phyloP scores from a whole-genome alignment of 2,888 invertebrate genomes.

The Ptychoptera contaminata region DNA sequence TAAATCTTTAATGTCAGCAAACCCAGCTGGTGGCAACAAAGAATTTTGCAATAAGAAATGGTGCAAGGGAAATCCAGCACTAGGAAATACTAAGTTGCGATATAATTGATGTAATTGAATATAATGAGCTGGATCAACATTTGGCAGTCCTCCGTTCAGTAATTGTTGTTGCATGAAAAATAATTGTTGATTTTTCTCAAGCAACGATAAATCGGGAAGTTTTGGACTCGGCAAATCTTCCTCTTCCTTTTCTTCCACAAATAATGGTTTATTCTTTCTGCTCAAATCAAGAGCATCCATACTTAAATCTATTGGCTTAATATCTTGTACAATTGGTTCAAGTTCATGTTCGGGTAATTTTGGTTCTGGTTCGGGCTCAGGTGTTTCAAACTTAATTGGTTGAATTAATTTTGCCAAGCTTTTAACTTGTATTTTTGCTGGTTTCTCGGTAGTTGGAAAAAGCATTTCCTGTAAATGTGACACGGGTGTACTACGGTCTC shows the following conservation, averaged over 20 bases:
- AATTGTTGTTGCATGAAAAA: slow-evolving; percentile 50
- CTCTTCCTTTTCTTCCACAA: slow-evolving; percentile 8
- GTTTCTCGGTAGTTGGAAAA: slow-evolving; percentile 33
- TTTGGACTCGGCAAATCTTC: no score
- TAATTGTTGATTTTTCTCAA: slow-evolving; percentile 41
- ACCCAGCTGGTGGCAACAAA: slow-evolving; percentile 32
- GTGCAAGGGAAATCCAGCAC: slow-evolving; percentile 45
- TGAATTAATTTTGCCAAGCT: slow-evolving; percentile 42
- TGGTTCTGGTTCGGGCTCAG: slow-evolving; percentile 24
- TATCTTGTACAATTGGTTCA: slow-evolving; percentile 22
- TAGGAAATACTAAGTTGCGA: slow-evolving; percentile 37
- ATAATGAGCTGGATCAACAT: slow-evolving; percentile 40
- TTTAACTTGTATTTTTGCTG: slow-evolving; percentile 42
- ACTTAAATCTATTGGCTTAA: slow-evolving; percentile 55
- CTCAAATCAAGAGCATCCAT: slow-evolving; percentile 72
- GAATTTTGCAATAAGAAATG: slow-evolving; percentile 48
- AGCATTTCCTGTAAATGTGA: slow-evolving; percentile 34
- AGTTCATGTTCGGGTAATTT: slow-evolving; percentile 25
- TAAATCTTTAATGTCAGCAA: slow-evolving; percentile 46
- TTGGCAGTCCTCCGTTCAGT: slow-evolving; percentile 41
- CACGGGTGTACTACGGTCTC: slow-evolving; percentile 26
- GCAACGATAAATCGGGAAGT: slow-evolving; percentile 23
- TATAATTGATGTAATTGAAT: slow-evolving; percentile 46
- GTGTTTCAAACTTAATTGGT: slow-evolving; percentile 36
- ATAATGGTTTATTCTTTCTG: slow-evolving; percentile 42